These are phyloP conservation scores for Syrphus vitripennis DNA, from an alignment of 2,888 invertebrate genomes.

Conservation along the genomic window DNA sequence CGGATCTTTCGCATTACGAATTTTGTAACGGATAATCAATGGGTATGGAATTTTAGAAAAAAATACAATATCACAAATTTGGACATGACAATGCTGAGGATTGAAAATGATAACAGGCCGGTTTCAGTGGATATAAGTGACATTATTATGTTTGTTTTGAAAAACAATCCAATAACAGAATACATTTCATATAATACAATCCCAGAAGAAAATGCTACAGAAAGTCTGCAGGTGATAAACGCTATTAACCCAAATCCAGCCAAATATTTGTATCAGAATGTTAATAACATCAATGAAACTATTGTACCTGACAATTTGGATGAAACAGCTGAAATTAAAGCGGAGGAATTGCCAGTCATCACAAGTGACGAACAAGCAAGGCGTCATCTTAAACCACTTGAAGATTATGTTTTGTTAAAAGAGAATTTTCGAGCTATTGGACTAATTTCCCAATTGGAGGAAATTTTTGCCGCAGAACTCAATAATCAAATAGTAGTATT, in stretches of 20 bases:
- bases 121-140: conserved; percentile 25
- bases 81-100: conserved; percentile 41
- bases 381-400: conserved; percentile 77
- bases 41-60: conserved; percentile 32
- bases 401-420: conserved; percentile 77
- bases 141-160: conserved; percentile 9
- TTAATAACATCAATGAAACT: background rate
- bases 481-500: background rate
- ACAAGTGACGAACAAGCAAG: conserved; percentile 75
- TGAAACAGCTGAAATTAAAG: background rate
- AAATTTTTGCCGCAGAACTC: conserved; percentile 74
- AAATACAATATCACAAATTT: conserved; percentile 39
- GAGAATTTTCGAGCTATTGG: conserved; percentile 79
- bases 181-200: background rate
- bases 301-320: background rate
- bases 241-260: background rate
- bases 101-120: background rate
- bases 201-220: background rate
- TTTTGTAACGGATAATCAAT: background rate
- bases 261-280: background rate
- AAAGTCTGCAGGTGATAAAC: background rate
- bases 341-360: background rate
- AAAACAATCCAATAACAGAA: conserved; percentile 1
- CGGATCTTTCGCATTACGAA: background rate
- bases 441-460: conserved; percentile 77